Evolutionary conservation across 2,797 vertebrate species (phyloP).

Genomic region (Odontamblyopus lacepedii): DNA sequence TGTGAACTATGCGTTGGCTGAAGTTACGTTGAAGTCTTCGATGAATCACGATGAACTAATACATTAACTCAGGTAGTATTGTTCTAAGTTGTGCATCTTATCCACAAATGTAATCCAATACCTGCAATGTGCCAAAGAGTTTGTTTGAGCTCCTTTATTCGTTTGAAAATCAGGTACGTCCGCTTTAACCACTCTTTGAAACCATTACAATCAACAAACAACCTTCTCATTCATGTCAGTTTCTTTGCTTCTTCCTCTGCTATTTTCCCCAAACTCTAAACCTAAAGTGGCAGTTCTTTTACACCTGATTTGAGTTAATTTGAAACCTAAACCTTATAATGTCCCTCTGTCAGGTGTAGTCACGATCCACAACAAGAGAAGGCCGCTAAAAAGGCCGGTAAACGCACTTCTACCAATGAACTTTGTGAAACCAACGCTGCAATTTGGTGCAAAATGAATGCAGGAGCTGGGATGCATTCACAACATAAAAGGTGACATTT

Average conservation of each 20-base stretch:
- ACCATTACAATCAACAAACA: no score
- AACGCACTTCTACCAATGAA: constrained; percentile 33
- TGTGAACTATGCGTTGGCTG: no score
- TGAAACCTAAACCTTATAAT: not conserved
- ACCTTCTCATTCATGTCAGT: not conserved
- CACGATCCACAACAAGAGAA: not conserved
- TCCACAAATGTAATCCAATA: not conserved
- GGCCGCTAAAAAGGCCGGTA: constrained; percentile 10
- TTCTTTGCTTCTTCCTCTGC: not conserved
- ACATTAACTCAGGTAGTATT: no score
- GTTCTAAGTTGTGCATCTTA: no score
- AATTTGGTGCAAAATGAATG: constrained; percentile 47
- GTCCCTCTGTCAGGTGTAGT: not conserved
- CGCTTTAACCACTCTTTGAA: not conserved
- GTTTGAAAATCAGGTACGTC: not conserved
- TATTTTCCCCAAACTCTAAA: not conserved
- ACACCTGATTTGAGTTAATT: not conserved
- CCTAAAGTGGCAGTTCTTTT: not conserved
- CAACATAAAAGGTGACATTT: constrained; percentile 74
- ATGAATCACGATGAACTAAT: no score
- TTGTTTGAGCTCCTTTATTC: not conserved
- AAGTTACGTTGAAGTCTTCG: no score
- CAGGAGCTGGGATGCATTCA: constrained; percentile 56
- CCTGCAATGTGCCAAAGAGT: not conserved
- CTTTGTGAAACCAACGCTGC: constrained; percentile 42